Base-by-base conservation (phyloP, 2,113 vertebrate species). In the Lontra canadensis region DNA sequence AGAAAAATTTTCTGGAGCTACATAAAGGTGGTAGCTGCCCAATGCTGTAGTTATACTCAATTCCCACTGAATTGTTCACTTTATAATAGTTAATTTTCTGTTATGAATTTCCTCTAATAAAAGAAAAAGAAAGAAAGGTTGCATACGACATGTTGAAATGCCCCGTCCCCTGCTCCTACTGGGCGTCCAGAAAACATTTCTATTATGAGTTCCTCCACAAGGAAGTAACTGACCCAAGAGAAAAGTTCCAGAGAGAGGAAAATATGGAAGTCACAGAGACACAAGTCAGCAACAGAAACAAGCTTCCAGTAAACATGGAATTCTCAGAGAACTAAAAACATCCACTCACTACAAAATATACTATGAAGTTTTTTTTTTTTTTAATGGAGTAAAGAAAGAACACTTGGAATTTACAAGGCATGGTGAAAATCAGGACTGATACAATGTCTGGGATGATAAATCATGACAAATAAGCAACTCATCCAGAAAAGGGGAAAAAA, bases 141-240 rank as follows among this genome's bases (percentile, higher is more conserved):
- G 47, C 36, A 31, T 11, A 31, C 0, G 20, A 26, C 15, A 20
- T 61, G 57, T 42, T 42, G 57, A 21, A 44, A 63, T 63, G 11
- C 4, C 26, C 39, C 1, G 0, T 20, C 39, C 26, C 26, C 6
- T 63, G 9, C 17, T 63, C 39, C 57, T 44, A 7, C 17, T 0
- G 39, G 15, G 26, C 11, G 0, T 84, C 29, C 57, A 84, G 17
- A 63, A 44, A 84, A 21, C 10, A 44, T 31, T 31, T 63, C 39
- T 44, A 15, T 31, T 44, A 34, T 21, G 17, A 31, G 18, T 44
- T 34, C 39, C 59, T 63, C 57, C 59, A 4, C 10, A 52, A 52
- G 49, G 49, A 52, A 15, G 49, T 52, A 52, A 52, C 49, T 52
- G 49, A 52, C 15, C 49, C 49, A 5, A 52, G 15, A 52, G 49